Conservation (phyloP, 2,888 invertebrate species). For the Sabatieria punctata region DNA sequence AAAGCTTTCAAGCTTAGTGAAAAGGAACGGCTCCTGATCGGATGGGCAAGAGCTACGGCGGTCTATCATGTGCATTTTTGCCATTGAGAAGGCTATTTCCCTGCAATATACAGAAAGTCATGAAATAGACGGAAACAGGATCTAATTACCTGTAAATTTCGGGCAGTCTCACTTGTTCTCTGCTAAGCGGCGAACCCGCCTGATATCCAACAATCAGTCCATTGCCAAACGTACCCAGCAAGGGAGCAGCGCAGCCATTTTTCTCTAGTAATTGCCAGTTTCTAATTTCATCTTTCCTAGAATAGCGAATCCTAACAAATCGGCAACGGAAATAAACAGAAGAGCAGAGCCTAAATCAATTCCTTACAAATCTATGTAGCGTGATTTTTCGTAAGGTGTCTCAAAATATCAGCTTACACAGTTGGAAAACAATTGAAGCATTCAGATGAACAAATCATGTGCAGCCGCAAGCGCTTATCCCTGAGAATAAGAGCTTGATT, state of each 20-base stretch:
- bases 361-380: too few relatives aligned
- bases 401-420: too few relatives aligned
- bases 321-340: too few relatives aligned
- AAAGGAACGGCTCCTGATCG: constrained; percentile 10
- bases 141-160: constrained; percentile 3
- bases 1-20: constrained; percentile 13
- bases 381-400: too few relatives aligned
- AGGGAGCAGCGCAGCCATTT: constrained; percentile 5
- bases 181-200: constrained; percentile 8
- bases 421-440: too few relatives aligned
- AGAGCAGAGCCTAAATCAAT: too few relatives aligned
- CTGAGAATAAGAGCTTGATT: too few relatives aligned
- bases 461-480: too few relatives aligned
- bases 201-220: constrained; percentile 12
- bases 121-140: too few relatives aligned
- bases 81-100: constrained; percentile 18
- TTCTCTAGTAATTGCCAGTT: constrained; percentile 6
- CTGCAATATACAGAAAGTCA: too few relatives aligned
- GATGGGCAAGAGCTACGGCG: neutral
- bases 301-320: neutral
- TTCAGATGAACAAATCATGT: too few relatives aligned
- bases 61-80: constrained; percentile 19
- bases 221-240: constrained; percentile 10
- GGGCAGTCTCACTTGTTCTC: constrained; percentile 4
- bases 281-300: constrained; percentile 3